Conservation (phyloP, 2,113 vertebrate species). For the Lampris incognitus region DNA sequence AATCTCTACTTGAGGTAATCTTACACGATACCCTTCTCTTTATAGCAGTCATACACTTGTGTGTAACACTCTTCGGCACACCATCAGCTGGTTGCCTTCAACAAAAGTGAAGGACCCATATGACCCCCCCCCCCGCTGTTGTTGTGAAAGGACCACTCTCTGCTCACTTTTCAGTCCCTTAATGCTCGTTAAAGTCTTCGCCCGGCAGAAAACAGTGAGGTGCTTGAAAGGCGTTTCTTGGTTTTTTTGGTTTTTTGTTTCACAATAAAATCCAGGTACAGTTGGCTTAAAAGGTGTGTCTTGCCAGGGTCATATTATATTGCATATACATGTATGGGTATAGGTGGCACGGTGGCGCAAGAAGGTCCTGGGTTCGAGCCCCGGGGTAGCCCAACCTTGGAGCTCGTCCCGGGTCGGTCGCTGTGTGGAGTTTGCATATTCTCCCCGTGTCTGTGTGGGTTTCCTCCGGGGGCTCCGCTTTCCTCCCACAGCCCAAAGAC, state of each 20-base stretch:
- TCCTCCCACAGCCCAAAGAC: too few relatives aligned
- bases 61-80: not conserved
- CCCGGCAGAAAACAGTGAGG: constrained; percentile 52
- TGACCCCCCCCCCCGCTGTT: not conserved
- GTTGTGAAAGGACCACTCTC: constrained; percentile 7
- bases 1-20: constrained; percentile 80
- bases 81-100: constrained; percentile 6
- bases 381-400: too few relatives aligned
- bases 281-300: constrained; percentile 29
- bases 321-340: not conserved
- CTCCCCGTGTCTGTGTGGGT: too few relatives aligned
- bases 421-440: too few relatives aligned
- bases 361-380: too few relatives aligned
- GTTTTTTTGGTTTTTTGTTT: constrained; percentile 47
- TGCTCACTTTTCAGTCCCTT: constrained; percentile 31
- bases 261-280: constrained; percentile 41
- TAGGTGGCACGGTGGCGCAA: too few relatives aligned
- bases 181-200: constrained; percentile 44
- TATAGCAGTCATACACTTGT: not conserved
- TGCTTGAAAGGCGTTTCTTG: constrained; percentile 49
- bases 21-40: not conserved
- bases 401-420: too few relatives aligned
- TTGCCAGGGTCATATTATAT: constrained; percentile 28
- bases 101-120: not conserved
- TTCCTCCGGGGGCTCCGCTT: too few relatives aligned